These are phyloP conservation scores for Tapirus indicus DNA, from an alignment of 2,797 vertebrate genomes.

Conservation along the genomic window DNA sequence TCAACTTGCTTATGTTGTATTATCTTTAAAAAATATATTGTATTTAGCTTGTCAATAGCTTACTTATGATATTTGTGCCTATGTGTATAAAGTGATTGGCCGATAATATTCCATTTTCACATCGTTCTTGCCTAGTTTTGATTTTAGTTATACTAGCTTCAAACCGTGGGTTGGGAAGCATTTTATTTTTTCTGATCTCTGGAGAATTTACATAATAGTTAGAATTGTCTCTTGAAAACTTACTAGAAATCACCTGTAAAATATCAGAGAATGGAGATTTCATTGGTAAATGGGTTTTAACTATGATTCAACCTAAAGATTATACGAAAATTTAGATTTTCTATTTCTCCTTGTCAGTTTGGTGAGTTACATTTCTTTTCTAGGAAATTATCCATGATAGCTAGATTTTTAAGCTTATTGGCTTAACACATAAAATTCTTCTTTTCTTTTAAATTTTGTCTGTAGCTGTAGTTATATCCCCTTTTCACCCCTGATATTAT, in stretches of 20 bases:
- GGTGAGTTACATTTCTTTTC: background rate
- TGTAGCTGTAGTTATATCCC: background rate
- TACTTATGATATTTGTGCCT: background rate
- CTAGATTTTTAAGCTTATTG: background rate
- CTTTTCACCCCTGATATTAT: background rate
- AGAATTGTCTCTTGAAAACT: background rate
- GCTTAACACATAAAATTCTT: background rate
- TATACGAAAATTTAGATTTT: background rate
- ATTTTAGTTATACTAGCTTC: background rate
- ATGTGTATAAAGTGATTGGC: background rate
- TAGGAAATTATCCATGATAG: background rate
- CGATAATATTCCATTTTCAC: background rate
- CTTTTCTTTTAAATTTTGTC: background rate
- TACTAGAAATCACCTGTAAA: background rate
- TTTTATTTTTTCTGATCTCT: background rate
- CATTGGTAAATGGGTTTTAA: background rate
- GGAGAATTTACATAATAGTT: background rate
- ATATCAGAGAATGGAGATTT: background rate
- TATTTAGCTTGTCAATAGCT: background rate
- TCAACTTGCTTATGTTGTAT: background rate
- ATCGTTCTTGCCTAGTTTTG: background rate
- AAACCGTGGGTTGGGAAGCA: background rate
- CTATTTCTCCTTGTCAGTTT: background rate
- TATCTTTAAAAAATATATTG: background rate
- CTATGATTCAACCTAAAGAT: background rate